phyloP scores from a whole-genome alignment of 2,888 invertebrate species.

The Calliphora vomitoria region DNA sequence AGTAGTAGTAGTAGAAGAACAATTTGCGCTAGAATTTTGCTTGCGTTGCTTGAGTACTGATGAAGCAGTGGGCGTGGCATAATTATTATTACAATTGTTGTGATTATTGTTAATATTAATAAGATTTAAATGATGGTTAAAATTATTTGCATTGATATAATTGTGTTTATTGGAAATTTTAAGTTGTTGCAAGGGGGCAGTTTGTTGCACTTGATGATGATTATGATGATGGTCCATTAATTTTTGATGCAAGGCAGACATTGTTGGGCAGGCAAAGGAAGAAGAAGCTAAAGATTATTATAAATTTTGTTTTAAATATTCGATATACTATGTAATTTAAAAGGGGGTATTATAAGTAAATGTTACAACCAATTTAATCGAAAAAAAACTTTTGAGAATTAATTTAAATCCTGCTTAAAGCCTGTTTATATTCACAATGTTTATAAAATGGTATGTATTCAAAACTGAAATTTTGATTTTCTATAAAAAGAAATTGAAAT shows the following conservation, averaged over 20 bases:
- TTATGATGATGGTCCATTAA: conserved; percentile 48
- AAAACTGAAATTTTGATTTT: conserved; percentile 23
- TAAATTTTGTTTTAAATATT: conserved; percentile 24
- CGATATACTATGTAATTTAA: not conserved
- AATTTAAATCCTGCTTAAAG: not conserved
- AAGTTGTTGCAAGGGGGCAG: conserved; percentile 33
- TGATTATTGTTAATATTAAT: conserved; percentile 75
- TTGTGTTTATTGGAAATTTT: conserved; percentile 55
- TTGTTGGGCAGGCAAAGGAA: conserved; percentile 56
- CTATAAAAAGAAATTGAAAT: conserved; percentile 48
- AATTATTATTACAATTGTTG: conserved; percentile 73
- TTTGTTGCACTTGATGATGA: conserved; percentile 30
- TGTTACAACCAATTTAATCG: not conserved
- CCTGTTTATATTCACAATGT: conserved; percentile 23
- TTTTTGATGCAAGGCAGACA: conserved; percentile 63
- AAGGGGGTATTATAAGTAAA: not conserved
- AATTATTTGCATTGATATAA: conserved; percentile 47
- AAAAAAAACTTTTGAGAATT: not conserved
- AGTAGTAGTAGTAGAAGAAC: conserved; percentile 51
- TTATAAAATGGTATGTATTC: conserved; percentile 45
- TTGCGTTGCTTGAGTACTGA: conserved; percentile 77
- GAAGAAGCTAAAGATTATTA: conserved; percentile 68
- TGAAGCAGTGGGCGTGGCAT: conserved; percentile 80
- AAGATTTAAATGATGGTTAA: conserved; percentile 74
- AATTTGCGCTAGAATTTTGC: conserved; percentile 44